These are phyloP conservation scores for Sinocyclocheilus anshuiensis DNA, from an alignment of 2,113 vertebrate species.

Conservation along the genomic window DNA sequence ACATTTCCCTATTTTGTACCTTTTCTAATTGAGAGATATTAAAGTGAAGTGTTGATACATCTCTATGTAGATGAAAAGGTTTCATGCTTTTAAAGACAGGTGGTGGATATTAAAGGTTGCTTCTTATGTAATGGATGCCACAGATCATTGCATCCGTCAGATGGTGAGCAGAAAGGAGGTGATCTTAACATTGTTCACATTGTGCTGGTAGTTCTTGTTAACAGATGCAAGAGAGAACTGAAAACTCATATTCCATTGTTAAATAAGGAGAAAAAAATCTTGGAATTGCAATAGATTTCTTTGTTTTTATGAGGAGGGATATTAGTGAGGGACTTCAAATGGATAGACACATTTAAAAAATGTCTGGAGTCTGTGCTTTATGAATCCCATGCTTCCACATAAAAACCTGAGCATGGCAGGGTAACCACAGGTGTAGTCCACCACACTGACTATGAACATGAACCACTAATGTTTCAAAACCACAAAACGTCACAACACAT, in stretches of 20 bases:
- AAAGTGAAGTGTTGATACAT: slow-evolving; percentile 9
- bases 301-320: neutral
- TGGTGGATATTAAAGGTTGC: slow-evolving; percentile 16
- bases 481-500: neutral
- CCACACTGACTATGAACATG: neutral
- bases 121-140: slow-evolving; percentile 15
- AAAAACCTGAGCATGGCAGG: neutral
- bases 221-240: neutral
- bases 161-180: neutral
- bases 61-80: neutral
- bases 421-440: neutral
- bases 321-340: neutral
- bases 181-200: neutral
- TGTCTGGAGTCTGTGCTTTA: neutral
- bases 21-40: neutral
- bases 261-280: neutral
- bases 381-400: neutral
- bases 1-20: neutral
- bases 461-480: neutral
- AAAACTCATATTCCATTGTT: neutral
- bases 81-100: slow-evolving; percentile 7
- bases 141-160: slow-evolving; percentile 17
- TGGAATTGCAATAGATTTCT: neutral
- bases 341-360: neutral
- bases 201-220: neutral